Evolutionary conservation across 2,888 invertebrate genomes (phyloP).

Genomic region (Dyspetes luteomarginatus): DNA sequence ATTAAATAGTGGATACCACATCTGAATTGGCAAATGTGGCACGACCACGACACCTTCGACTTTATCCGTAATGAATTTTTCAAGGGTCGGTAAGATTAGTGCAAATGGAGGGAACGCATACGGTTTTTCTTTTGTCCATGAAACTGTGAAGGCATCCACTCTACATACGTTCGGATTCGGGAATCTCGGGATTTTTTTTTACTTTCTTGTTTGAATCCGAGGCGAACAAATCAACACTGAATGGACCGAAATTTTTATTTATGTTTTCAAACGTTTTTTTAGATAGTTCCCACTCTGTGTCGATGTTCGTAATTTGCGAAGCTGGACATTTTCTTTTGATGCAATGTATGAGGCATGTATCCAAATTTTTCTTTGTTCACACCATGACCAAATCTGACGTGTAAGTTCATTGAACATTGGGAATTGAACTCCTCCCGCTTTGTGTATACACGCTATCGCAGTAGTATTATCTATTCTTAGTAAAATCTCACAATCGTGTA

Average conservation of each 20-base stretch:
- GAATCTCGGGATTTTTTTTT: constrained; percentile 1
- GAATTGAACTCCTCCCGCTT: not conserved
- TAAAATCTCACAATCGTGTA: not conserved
- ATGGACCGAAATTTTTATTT: not conserved
- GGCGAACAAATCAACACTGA: constrained; percentile 9
- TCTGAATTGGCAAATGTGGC: constrained; percentile 56
- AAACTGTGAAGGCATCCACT: constrained; percentile 1
- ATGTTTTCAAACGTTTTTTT: constrained; percentile 27
- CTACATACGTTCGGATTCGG: constrained; percentile 4
- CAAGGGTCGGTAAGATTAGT: not conserved
- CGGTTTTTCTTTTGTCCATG: constrained; percentile 10
- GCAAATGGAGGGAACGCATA: constrained; percentile 1
- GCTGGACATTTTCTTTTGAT: constrained; percentile 48
- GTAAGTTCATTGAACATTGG: not conserved
- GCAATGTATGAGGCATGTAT: constrained; percentile 41
- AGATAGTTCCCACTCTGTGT: constrained; percentile 57
- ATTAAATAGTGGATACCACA: constrained; percentile 21
- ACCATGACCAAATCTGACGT: constrained; percentile 43
- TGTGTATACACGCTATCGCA: constrained; percentile 25
- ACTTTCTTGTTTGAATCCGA: constrained; percentile 11
- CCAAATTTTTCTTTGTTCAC: constrained; percentile 39
- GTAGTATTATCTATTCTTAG: constrained; percentile 25
- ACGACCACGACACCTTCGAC: not conserved
- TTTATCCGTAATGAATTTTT: not conserved
- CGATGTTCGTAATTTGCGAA: constrained; percentile 51